Evolutionary conservation across 2,888 invertebrate species (phyloP).

Genomic region (Tenodera sinensis): DNA sequence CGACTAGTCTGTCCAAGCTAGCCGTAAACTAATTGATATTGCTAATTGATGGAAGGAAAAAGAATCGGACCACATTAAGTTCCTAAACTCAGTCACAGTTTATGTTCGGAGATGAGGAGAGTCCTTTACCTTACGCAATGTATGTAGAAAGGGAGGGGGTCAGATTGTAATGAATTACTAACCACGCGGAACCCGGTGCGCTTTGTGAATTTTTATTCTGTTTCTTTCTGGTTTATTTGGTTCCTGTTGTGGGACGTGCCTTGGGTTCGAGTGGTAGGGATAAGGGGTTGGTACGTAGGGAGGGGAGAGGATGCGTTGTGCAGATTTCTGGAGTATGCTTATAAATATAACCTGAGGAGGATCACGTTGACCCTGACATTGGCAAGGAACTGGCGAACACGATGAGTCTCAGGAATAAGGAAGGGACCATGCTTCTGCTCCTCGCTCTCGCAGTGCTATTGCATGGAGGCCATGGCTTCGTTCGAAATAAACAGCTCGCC

Average conservation of each 20-base stretch:
- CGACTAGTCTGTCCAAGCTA: too few species aligned
- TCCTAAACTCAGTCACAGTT: too few species aligned
- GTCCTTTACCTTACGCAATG: neutral
- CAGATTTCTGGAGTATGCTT: neutral
- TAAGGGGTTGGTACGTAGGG: neutral
- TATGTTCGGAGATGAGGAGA: too few species aligned
- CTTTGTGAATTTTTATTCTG: neutral
- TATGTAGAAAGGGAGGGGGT: neutral
- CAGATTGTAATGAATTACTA: neutral
- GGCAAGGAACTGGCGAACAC: neutral
- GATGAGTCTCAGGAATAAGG: neutral
- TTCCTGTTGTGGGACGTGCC: neutral
- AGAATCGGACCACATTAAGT: too few species aligned
- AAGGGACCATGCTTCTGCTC: neutral
- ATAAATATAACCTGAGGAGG: neutral
- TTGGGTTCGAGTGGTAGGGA: neutral
- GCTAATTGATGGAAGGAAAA: too few species aligned
- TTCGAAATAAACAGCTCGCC: neutral
- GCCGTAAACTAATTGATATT: too few species aligned
- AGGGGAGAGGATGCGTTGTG: neutral
- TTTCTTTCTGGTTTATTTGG: neutral
- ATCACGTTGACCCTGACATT: neutral
- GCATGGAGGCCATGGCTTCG: neutral
- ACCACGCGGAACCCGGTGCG: neutral
- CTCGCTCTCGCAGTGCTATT: neutral